A percentile compares a stretch with the other conserved stretches of the same genome.
phyloP scores from a whole-genome alignment of 53 echinoderm and acorn worm genomes.

The Holothuria scabra region DNA sequence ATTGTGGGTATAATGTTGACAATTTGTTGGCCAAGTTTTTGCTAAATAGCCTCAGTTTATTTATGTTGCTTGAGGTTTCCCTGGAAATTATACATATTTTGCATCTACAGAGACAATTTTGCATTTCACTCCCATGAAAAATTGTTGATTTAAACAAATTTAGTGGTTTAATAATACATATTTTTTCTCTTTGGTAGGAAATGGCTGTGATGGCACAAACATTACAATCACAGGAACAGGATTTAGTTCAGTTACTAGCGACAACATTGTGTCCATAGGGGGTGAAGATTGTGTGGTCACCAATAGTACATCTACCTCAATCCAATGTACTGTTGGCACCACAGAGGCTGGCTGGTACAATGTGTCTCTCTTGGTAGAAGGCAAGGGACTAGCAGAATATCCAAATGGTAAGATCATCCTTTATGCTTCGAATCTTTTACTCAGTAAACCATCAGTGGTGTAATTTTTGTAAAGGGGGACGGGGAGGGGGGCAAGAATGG shows the following conservation, averaged over 20 bases:
- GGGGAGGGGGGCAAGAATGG: too few relatives aligned
- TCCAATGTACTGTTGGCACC: constrained; percentile 66
- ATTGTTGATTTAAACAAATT: too few relatives aligned
- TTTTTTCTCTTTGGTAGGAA: constrained; percentile 33
- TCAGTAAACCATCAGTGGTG: background rate
- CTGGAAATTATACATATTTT: too few relatives aligned
- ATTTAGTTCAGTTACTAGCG: constrained; percentile 59
- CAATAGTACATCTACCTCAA: constrained; percentile 35
- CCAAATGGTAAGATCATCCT: constrained; percentile 57
- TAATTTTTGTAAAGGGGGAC: too few relatives aligned
- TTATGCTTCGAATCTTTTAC: background rate
- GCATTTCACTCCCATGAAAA: too few relatives aligned
- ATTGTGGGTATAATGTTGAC: too few relatives aligned
- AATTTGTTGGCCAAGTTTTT: too few relatives aligned
- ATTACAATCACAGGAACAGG: constrained; percentile 76
- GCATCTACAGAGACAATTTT: too few relatives aligned
- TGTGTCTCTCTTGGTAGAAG: constrained; percentile 61
- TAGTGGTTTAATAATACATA: background rate
- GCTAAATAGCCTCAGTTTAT: too few relatives aligned
- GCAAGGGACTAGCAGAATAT: constrained; percentile 54
- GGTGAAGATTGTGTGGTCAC: constrained; percentile 66
- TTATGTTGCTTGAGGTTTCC: too few relatives aligned
- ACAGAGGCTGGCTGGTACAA: constrained; percentile 62
- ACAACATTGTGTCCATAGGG: constrained; percentile 76
- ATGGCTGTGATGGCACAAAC: constrained; percentile 54